Conservation (phyloP, 2,113 vertebrate genomes). For the Orycteropus afer region DNA sequence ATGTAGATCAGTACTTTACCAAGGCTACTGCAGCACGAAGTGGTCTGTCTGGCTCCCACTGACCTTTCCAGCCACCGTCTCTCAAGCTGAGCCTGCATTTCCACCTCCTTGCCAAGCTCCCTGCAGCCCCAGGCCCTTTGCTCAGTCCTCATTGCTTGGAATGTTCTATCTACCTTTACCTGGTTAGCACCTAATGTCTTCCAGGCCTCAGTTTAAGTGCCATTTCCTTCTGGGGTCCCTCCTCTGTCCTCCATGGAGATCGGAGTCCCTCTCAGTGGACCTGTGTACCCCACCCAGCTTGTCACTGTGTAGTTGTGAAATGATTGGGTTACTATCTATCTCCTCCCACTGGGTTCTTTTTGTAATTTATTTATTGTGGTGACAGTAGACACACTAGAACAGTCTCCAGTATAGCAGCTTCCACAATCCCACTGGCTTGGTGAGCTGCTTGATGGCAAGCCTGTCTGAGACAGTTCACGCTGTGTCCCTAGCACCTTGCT, state of each 20-base stretch:
- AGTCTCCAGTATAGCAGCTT: not conserved
- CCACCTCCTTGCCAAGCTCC: not conserved
- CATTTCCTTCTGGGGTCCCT: not conserved
- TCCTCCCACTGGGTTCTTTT: not conserved
- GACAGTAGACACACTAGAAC: not conserved
- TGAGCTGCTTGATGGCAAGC: not conserved
- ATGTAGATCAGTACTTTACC: not conserved
- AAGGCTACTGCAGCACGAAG: rapidly evolving
- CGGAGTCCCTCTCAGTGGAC: not conserved
- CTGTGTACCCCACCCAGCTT: not conserved
- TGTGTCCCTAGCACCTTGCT: not conserved
- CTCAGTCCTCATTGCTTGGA: not conserved
- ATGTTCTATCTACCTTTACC: not conserved
- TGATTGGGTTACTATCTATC: not conserved
- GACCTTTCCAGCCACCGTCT: not conserved
- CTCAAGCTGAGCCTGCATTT: not conserved
- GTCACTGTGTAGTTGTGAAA: not conserved
- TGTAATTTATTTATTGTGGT: not conserved
- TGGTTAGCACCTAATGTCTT: not conserved
- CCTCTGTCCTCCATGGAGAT: not conserved
- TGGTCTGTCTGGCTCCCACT: not conserved
- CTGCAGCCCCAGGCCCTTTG: not conserved
- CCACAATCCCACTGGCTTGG: not conserved
- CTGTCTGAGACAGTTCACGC: not conserved
- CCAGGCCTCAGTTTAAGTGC: not conserved